Percentiles rank a stretch among this genome's conserved stretches.
These are phyloP conservation scores for Diuraphis noxia DNA, from an alignment of 1,140 invertebrate species.

Conservation along the genomic window DNA sequence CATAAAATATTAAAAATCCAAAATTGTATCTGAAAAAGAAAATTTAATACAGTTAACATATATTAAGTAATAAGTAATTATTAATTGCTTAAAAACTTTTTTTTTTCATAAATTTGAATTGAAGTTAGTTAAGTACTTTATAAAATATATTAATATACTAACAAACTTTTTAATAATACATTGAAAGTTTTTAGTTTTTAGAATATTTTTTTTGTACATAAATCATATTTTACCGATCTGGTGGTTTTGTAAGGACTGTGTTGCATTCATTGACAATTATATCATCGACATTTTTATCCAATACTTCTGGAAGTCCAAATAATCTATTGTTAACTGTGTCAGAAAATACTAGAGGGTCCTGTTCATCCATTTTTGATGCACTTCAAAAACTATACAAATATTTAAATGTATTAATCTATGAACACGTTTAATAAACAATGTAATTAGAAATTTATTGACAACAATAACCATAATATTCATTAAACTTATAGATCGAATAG, in stretches of 20 bases:
- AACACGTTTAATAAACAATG: background rate
- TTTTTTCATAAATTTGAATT: background rate
- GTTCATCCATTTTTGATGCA: background rate
- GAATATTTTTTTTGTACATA: background rate
- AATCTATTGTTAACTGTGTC: background rate
- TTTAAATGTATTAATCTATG: background rate
- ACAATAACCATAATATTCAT: background rate
- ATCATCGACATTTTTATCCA: constrained; percentile 36
- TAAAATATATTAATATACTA: background rate
- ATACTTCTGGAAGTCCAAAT: constrained; percentile 37
- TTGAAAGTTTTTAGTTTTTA: background rate
- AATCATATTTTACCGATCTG: constrained; percentile 29
- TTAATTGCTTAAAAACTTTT: background rate
- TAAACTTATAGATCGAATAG: background rate
- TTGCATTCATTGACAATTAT: constrained; percentile 42
- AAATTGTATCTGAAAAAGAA: constrained; percentile 65
- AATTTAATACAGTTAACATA: background rate
- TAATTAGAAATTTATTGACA: background rate
- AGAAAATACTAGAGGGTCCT: background rate
- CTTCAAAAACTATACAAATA: background rate
- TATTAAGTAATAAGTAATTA: background rate
- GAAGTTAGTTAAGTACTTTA: background rate
- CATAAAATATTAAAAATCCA: constrained; percentile 84
- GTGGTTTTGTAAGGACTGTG: background rate
- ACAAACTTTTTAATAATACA: background rate